Evolutionary conservation across 2,888 invertebrate genomes (phyloP).

Genomic region (Bellardia bayeri): DNA sequence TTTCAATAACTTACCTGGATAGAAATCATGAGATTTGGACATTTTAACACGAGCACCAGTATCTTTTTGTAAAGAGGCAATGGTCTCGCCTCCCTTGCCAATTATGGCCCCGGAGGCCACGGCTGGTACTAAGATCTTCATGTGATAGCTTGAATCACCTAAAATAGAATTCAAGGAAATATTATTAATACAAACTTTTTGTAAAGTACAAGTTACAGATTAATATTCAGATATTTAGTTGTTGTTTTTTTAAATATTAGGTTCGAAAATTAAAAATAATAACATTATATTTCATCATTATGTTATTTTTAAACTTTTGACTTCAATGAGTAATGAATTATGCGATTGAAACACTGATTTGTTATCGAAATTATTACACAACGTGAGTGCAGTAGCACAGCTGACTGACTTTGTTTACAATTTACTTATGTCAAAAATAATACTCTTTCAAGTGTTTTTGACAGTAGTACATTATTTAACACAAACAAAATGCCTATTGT

Average conservation of each 20-base stretch:
- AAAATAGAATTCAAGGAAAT: slow-evolving; percentile 76
- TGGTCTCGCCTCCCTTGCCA: slow-evolving; percentile 99
- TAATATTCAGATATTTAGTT: slow-evolving; percentile 45
- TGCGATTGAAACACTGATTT: slow-evolving; percentile 3
- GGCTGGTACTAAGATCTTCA: slow-evolving; percentile 98
- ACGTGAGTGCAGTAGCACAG: too few relatives aligned
- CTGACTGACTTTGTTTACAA: too few relatives aligned
- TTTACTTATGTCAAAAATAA: too few relatives aligned
- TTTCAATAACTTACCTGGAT: slow-evolving; percentile 91
- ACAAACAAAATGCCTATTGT: too few relatives aligned
- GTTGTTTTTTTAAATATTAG: slow-evolving; percentile 71
- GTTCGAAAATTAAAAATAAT: slow-evolving; percentile 81
- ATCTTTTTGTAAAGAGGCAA: slow-evolving; percentile 98
- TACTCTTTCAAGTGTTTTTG: too few relatives aligned
- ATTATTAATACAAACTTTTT: slow-evolving; percentile 21
- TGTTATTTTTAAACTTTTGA: slow-evolving; percentile 39
- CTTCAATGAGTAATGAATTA: slow-evolving; percentile 48
- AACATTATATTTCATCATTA: slow-evolving; percentile 75
- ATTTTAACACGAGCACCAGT: slow-evolving; percentile 99
- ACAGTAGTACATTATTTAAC: too few relatives aligned
- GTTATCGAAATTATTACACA: neutral
- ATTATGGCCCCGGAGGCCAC: slow-evolving; percentile 99
- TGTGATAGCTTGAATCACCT: slow-evolving; percentile 95
- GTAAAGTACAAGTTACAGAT: neutral
- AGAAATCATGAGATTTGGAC: slow-evolving; percentile 99